Conservation (phyloP, 2,888 invertebrate genomes). For the Galeopsomyia nigrocyanea region DNA sequence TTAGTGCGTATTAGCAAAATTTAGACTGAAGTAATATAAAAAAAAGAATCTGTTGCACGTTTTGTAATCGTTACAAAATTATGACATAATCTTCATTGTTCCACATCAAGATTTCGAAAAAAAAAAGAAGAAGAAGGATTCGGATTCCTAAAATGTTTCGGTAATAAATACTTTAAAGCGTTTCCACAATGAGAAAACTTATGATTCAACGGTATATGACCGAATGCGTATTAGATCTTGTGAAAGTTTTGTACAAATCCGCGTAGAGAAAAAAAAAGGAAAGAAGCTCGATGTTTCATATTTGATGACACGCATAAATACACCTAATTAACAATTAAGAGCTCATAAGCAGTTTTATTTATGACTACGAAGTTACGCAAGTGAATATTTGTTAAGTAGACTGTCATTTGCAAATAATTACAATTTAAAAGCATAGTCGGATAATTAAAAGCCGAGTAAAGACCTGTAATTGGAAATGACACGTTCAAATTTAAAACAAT, state of each 20-base stretch:
- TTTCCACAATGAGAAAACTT: background rate
- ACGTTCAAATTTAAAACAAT: no score
- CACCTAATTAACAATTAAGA: no score
- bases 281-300: slow-evolving; percentile 14
- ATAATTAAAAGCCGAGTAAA: no score
- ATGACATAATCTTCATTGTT: slow-evolving; percentile 19
- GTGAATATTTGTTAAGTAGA: background rate
- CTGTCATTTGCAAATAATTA: no score
- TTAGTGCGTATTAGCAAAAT: slow-evolving; percentile 31
- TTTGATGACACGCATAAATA: background rate
- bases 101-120: background rate
- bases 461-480: no score
- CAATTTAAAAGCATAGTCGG: no score
- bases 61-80: slow-evolving; percentile 2
- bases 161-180: slow-evolving; percentile 11
- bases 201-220: slow-evolving; percentile 17
- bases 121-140: no score
- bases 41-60: background rate
- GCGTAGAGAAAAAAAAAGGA: slow-evolving; percentile 11
- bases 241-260: slow-evolving; percentile 35
- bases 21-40: slow-evolving; percentile 13
- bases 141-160: background rate
- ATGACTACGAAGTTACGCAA: background rate
- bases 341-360: background rate
- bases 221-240: slow-evolving; percentile 11